Conservation (phyloP, 2,113 vertebrate species). For the Mesoclemmys tuberculata region DNA sequence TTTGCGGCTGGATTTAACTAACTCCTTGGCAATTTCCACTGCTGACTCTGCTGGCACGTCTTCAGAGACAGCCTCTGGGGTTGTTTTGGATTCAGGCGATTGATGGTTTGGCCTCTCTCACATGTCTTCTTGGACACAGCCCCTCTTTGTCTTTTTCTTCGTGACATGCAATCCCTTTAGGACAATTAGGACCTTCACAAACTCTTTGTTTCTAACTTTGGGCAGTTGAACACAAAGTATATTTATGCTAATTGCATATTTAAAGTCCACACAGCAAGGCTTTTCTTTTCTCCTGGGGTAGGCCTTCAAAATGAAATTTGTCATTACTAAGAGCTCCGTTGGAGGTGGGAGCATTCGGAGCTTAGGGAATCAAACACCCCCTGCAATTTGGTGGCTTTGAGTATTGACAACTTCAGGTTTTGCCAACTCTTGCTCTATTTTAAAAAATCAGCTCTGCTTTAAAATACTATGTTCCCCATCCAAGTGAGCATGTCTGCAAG, state of each 20-base stretch:
- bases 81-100: conserved; percentile 63
- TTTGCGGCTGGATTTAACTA: conserved; percentile 47
- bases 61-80: conserved; percentile 60
- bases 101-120: conserved; percentile 67
- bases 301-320: conserved; percentile 19
- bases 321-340: not conserved
- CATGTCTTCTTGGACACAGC: conserved; percentile 65
- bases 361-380: not conserved
- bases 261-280: not conserved
- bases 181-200: conserved; percentile 68
- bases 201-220: conserved; percentile 73
- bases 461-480: not conserved
- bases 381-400: not conserved
- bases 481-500: not conserved
- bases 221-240: conserved; percentile 63
- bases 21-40: conserved; percentile 48
- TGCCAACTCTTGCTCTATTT: not conserved
- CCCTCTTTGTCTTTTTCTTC: conserved; percentile 68
- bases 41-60: conserved; percentile 64
- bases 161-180: conserved; percentile 50
- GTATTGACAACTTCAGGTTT: not conserved
- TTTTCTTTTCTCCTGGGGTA: not conserved
- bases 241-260: conserved; percentile 63
- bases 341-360: not conserved
- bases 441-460: not conserved